Evolutionary conservation across 2,797 vertebrate genomes (phyloP).

Genomic region (Ctenopoma multispine): DNA sequence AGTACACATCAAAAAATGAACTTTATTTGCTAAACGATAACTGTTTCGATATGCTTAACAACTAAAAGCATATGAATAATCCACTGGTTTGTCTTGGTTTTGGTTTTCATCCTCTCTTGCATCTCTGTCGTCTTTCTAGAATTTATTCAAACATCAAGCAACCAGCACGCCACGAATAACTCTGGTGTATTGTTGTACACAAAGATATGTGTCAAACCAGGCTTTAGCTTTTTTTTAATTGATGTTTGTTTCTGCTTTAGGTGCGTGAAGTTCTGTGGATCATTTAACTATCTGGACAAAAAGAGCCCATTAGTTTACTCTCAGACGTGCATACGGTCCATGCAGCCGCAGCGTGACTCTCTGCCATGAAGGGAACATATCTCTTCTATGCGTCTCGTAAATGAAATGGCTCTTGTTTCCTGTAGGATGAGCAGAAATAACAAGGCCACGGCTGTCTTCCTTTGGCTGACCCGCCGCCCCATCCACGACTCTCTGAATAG

Average conservation of each 20-base stretch:
- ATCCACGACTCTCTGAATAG: slow-evolving; percentile 47
- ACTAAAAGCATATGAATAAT: background rate
- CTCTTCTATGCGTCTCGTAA: slow-evolving; percentile 18
- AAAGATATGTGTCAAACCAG: no score
- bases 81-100: background rate
- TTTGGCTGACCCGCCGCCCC: slow-evolving; percentile 51
- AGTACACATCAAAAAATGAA: no score
- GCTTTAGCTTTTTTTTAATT: background rate
- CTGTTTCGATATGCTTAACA: background rate
- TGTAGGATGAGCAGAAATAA: slow-evolving; percentile 74
- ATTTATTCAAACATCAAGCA: background rate
- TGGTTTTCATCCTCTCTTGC: background rate
- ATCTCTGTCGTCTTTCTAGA: background rate
- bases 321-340: background rate
- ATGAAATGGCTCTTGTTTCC: slow-evolving; percentile 54
- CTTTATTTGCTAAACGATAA: background rate
- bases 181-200: background rate
- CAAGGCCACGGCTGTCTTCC: slow-evolving; percentile 62
- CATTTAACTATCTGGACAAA: background rate
- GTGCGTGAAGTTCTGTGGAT: background rate
- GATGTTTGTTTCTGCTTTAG: background rate
- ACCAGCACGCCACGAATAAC: background rate
- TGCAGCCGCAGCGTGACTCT: slow-evolving; percentile 8
- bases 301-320: background rate
- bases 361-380: slow-evolving; percentile 5